Conservation (phyloP, 64 coral and sea anemone genomes). For the Porites lutea region DNA sequence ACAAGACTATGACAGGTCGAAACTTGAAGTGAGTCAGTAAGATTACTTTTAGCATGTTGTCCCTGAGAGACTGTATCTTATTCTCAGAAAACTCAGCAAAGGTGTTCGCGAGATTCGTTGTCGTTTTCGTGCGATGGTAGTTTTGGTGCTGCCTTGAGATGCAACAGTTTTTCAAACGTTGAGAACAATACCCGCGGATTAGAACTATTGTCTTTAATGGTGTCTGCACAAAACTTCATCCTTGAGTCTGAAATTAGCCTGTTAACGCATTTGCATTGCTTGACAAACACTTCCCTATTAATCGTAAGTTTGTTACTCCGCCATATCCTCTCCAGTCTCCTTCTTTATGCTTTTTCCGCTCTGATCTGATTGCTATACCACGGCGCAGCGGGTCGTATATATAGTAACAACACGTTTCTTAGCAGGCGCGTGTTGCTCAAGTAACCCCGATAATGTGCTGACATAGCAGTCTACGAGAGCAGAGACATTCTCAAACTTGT, state of each 20-base stretch:
- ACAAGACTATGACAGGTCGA: too few relatives aligned
- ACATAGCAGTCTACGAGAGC: too few relatives aligned
- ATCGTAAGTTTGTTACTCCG: constrained; percentile 34
- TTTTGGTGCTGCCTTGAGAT: constrained; percentile 20
- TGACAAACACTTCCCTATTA: not conserved
- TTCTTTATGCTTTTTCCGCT: constrained; percentile 10
- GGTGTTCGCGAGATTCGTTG: constrained; percentile 28
- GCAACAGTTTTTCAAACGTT: constrained; percentile 21
- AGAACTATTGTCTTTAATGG: not conserved
- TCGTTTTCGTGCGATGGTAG: constrained; percentile 20
- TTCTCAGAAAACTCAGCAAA: constrained; percentile 29
- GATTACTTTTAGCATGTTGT: too few relatives aligned
- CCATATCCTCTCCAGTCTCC: constrained; percentile 33
- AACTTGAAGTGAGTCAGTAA: too few relatives aligned
- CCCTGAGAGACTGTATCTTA: constrained; percentile 28
- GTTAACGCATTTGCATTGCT: constrained; percentile 19
- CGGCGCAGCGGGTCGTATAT: constrained; percentile 28
- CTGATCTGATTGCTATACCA: constrained; percentile 52
- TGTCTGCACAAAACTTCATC: constrained; percentile 43
- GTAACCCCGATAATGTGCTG: too few relatives aligned
- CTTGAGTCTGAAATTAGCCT: constrained; percentile 7
- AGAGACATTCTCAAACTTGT: too few relatives aligned
- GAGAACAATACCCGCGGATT: constrained; percentile 51
- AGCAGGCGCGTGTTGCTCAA: constrained; percentile 40
- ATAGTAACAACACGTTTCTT: constrained; percentile 44